Evolutionary conservation across 2,113 vertebrate species (phyloP), one percentile per base, ranked within the genome.

Genomic region (Hippocampus abdominalis): DNA sequence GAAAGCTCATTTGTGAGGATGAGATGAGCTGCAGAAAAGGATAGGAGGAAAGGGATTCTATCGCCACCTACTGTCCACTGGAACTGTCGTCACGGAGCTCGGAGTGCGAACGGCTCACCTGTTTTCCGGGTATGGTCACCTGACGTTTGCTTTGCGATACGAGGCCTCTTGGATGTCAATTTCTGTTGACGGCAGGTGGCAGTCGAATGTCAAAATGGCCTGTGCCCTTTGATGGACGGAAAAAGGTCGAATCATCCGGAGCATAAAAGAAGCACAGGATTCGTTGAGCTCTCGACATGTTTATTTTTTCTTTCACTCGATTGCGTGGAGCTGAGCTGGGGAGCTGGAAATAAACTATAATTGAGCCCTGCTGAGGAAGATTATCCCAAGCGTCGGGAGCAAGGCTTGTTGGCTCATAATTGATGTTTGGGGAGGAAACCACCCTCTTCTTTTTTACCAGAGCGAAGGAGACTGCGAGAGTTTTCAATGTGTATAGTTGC

Each of bases 401-500:
- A 74, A 83, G 69, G 76, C 76, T 85, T 84, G 84, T 84, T 81
- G 81, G 84, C 84, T 73, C 74, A 80, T 88, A 88, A 90, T 85
- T 89, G 84, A 86, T 89, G 88, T 89, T 90, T 87, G 75, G 80
- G 79, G 86, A 81, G 85, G 83, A 86, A 90, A 88, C 86, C 89
- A 85, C 89, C 81, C 85, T 66, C 83, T 80, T 8, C 39, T 81
- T 81, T 80, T 18, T 32, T 32, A 8, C 27, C 12, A 69, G 13
- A 74, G 12, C 60, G 10, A 2, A 54, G 51, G 61, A 20, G 66
- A 62, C 67, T 64, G 16, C 32, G 46, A 36, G 53, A 42, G 25
- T 71, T 78, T 75, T 13, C 72, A 46, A 75, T 59, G 8, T 66
- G 29, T 78, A 81, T 64, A 61, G 64, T 48, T 75, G 60, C 11